These are phyloP conservation scores for Automeris io DNA, from an alignment of 2,888 invertebrate species.

Conservation along the genomic window DNA sequence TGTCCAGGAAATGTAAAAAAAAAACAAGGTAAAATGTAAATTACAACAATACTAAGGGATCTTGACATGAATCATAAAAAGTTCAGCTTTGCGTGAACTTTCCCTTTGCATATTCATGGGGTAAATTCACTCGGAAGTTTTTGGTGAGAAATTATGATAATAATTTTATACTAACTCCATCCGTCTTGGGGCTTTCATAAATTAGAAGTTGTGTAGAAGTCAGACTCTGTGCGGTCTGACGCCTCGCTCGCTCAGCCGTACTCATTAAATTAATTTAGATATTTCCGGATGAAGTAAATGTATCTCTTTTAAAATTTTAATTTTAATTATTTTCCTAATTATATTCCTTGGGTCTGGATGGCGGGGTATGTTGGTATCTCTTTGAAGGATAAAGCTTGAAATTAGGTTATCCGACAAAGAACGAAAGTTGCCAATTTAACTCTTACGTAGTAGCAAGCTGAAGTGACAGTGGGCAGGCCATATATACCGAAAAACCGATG, in stretches of 20 bases:
- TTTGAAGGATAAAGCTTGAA: too few species aligned
- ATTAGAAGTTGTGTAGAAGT: constrained; percentile 42
- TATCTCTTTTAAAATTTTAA: constrained; percentile 3
- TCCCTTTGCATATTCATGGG: constrained; percentile 68
- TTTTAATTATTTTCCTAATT: too few species aligned
- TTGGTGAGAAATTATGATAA: constrained; percentile 73
- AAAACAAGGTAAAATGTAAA: constrained; percentile 46
- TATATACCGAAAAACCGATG: too few species aligned
- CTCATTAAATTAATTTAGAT: constrained; percentile 34
- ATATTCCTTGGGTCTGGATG: too few species aligned
- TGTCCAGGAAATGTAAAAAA: too few species aligned
- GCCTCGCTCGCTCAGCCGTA: constrained; percentile 22
- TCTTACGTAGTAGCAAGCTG: too few species aligned
- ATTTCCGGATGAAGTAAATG: constrained; percentile 15
- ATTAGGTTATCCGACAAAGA: too few species aligned
- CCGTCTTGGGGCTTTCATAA: constrained; percentile 58
- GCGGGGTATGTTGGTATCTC: too few species aligned
- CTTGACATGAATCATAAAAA: constrained; percentile 67
- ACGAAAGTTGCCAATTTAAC: too few species aligned
- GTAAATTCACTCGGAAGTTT: constrained; percentile 68
- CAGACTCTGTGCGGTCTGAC: constrained; percentile 34
- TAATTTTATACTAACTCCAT: constrained; percentile 69
- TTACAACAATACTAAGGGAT: constrained; percentile 54
- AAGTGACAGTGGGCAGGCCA: too few species aligned
- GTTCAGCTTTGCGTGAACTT: constrained; percentile 59